A percentile compares a stretch with the other conserved stretches of the same genome.
Conservation (phyloP, 2,113 vertebrate genomes). For the Percopsis transmontana region DNA sequence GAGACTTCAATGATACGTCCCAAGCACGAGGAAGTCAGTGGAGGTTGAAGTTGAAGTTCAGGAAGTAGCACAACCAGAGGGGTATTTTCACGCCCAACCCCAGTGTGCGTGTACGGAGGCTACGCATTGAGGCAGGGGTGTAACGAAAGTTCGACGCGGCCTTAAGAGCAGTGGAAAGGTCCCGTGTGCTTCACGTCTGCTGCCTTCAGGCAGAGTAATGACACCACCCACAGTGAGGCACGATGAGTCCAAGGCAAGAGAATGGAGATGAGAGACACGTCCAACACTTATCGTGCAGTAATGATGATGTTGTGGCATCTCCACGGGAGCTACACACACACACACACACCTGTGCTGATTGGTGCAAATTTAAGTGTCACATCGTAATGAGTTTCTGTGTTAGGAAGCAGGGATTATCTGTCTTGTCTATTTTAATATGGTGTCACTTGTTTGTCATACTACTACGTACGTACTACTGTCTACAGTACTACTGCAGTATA, state of each 20-base stretch:
- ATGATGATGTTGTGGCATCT: slow-evolving; percentile 85
- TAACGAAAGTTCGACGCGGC: too few relatives aligned
- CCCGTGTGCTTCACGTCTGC: too few relatives aligned
- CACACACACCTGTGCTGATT: slow-evolving; percentile 82
- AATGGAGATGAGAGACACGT: slow-evolving; percentile 81
- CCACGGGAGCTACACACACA: slow-evolving; percentile 44
- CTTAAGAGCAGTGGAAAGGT: too few relatives aligned
- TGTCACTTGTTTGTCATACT: slow-evolving; percentile 49
- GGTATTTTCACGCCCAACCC: too few relatives aligned
- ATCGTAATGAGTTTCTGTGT: slow-evolving; percentile 46
- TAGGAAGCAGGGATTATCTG: background rate
- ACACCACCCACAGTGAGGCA: slow-evolving; percentile 30
- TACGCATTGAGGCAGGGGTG: too few relatives aligned
- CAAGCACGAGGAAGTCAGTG: too few relatives aligned
- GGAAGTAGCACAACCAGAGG: too few relatives aligned
- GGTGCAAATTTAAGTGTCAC: slow-evolving; percentile 85
- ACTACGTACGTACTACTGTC: too few relatives aligned
- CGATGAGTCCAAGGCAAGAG: slow-evolving; percentile 52
- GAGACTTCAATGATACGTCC: too few relatives aligned
- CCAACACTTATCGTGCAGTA: slow-evolving; percentile 89
- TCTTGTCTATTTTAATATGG: background rate
- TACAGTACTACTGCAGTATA: too few relatives aligned
- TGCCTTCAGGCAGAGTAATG: slow-evolving; percentile 8
- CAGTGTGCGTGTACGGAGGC: too few relatives aligned
- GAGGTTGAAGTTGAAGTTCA: too few relatives aligned